These are phyloP conservation scores for Aphodius granarius DNA, from an alignment of 2,888 invertebrate genomes.

Conservation along the genomic window DNA sequence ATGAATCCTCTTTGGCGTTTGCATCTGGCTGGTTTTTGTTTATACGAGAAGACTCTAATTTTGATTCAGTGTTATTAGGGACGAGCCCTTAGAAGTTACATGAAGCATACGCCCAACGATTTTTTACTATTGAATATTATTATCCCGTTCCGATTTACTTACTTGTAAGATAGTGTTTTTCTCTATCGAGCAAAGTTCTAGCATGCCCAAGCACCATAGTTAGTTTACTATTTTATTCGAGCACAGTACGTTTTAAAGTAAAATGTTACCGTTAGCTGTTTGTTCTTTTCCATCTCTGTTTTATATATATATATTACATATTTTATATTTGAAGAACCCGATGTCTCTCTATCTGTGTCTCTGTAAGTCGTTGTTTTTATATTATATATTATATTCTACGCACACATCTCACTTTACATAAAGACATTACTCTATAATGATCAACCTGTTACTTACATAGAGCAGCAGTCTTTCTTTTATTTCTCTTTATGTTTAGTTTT, in stretches of 20 bases:
- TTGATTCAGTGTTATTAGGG: conserved; percentile 22
- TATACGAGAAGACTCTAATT: conserved; percentile 38
- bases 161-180: not conserved
- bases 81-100: conserved; percentile 17
- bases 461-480: not conserved
- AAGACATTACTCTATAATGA: not conserved
- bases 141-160: not conserved
- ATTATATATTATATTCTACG: not conserved
- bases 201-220: conserved; percentile 54
- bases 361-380: conserved; percentile 29
- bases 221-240: conserved; percentile 44
- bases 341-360: conserved; percentile 39
- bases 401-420: conserved; percentile 24
- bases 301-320: conserved; percentile 6
- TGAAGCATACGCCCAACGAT: conserved; percentile 5
- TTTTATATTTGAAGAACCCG: conserved; percentile 41
- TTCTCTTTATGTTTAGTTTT: conserved; percentile 6
- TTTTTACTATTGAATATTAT: conserved; percentile 1
- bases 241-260: conserved; percentile 48
- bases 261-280: conserved; percentile 39
- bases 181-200: conserved; percentile 21
- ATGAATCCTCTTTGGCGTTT: conserved; percentile 53
- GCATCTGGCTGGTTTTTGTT: conserved; percentile 54
- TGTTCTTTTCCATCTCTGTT: conserved; percentile 29
- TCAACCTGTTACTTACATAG: not conserved